Percentiles rank a stretch among this genome's conserved stretches.
phyloP scores from a whole-genome alignment of 2,113 vertebrate species.

The Pipa parva region DNA sequence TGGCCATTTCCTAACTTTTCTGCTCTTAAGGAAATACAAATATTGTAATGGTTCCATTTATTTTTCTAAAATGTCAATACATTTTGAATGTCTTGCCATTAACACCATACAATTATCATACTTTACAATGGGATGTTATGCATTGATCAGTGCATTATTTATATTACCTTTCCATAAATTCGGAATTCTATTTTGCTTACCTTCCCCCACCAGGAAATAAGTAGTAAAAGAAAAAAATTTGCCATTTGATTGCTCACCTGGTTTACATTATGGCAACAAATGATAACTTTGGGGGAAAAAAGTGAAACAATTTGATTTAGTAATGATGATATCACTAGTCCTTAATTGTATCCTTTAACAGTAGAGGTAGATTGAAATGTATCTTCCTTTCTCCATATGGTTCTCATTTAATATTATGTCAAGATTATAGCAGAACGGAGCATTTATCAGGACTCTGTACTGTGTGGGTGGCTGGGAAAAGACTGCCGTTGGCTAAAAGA shows the following conservation, averaged over 20 bases:
- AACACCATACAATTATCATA: too few relatives aligned
- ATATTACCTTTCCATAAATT: neutral
- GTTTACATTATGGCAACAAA: conserved; percentile 14
- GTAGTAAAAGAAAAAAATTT: neutral
- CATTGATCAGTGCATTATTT: neutral
- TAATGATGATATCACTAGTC: conserved; percentile 21
- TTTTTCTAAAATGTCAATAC: too few relatives aligned
- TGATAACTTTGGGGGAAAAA: neutral
- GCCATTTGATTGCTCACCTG: conserved; percentile 19
- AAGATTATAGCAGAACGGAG: neutral
- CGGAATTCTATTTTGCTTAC: neutral
- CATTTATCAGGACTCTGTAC: neutral
- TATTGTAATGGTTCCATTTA: too few relatives aligned
- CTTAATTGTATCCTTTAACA: conserved; percentile 10
- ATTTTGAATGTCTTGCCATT: too few relatives aligned
- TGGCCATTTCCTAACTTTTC: too few relatives aligned
- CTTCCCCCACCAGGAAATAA: conserved; percentile 6
- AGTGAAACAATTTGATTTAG: conserved; percentile 19
- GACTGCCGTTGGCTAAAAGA: neutral
- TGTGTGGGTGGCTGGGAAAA: conserved; percentile 10
- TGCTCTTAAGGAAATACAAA: too few relatives aligned
- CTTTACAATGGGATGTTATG: too few relatives aligned
- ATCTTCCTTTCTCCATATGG: neutral
- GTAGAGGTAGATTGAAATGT: neutral
- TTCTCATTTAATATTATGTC: neutral